These are phyloP conservation scores for Clostera curtula DNA, from an alignment of 2,888 invertebrate genomes.

Conservation along the genomic window DNA sequence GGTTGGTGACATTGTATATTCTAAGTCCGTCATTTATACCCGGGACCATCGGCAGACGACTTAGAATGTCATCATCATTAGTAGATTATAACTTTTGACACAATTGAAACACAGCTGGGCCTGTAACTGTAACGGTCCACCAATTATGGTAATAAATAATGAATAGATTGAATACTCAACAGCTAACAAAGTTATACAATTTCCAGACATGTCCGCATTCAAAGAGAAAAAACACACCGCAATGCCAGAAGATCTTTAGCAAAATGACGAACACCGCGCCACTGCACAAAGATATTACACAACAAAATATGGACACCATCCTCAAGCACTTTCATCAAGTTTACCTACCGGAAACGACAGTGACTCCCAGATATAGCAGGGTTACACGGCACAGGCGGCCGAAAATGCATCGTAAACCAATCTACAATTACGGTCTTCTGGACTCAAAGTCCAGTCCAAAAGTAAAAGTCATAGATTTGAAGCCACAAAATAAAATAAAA, in stretches of 20 bases:
- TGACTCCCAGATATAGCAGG: slow-evolving; percentile 1
- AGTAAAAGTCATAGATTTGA: slow-evolving; percentile 36
- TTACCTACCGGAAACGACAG: slow-evolving; percentile 19
- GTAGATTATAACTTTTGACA: too few relatives aligned
- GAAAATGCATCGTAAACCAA: slow-evolving; percentile 20
- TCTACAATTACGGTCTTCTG: slow-evolving; percentile 40
- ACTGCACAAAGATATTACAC: slow-evolving; percentile 17
- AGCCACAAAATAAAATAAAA: slow-evolving; percentile 14
- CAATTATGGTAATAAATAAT: too few relatives aligned
- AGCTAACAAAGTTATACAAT: too few relatives aligned
- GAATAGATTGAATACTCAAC: too few relatives aligned
- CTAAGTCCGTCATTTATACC: too few relatives aligned
- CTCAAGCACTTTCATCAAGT: slow-evolving; percentile 34
- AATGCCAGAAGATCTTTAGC: slow-evolving; percentile 40
- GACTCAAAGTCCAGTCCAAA: slow-evolving; percentile 31
- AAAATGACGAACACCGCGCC: slow-evolving; percentile 32
- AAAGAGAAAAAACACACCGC: slow-evolving; percentile 30
- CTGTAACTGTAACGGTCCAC: too few relatives aligned
- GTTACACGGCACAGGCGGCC: slow-evolving; percentile 8
- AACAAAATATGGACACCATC: slow-evolving; percentile 24
- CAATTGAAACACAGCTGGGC: too few relatives aligned
- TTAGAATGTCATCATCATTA: too few relatives aligned
- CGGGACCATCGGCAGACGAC: too few relatives aligned
- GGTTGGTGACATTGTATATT: too few relatives aligned
- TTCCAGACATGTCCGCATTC: slow-evolving; percentile 53